phyloP scores from a whole-genome alignment of 2,797 vertebrate genomes.

The Heterohyrax brucei region DNA sequence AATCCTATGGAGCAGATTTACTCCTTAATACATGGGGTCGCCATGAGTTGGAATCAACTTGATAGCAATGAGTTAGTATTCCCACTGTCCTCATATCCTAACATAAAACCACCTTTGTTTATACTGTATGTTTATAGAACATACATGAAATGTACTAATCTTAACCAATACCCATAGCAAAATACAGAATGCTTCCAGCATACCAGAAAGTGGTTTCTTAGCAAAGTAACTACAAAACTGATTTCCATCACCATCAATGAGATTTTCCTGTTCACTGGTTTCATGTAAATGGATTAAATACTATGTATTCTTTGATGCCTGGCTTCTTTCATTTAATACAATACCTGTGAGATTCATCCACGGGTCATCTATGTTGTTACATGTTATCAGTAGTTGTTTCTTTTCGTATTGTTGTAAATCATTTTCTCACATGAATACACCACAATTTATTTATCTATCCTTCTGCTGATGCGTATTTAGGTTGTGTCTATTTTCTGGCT shows the following conservation, averaged over 20 bases:
- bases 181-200: not conserved
- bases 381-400: not conserved
- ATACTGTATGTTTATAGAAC: not conserved
- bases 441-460: not conserved
- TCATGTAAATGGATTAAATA: not conserved
- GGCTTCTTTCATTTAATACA: slow-evolving; percentile 36
- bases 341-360: not conserved
- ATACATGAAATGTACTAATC: not conserved
- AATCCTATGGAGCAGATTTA: not conserved
- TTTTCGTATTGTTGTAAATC: not conserved
- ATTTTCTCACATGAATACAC: not conserved
- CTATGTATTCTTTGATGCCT: not conserved
- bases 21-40: not conserved
- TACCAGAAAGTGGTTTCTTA: not conserved
- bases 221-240: not conserved
- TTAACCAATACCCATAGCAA: not conserved
- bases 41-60: not conserved
- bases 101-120: slow-evolving; percentile 1
- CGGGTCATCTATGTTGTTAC: not conserved
- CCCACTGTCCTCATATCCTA: not conserved
- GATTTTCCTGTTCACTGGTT: not conserved
- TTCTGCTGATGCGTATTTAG: not conserved
- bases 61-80: not conserved
- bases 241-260: slow-evolving; percentile 33
- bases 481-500: not conserved